Base-by-base conservation (phyloP, 2,797 vertebrate genomes). In the Hipposideros larvatus region DNA sequence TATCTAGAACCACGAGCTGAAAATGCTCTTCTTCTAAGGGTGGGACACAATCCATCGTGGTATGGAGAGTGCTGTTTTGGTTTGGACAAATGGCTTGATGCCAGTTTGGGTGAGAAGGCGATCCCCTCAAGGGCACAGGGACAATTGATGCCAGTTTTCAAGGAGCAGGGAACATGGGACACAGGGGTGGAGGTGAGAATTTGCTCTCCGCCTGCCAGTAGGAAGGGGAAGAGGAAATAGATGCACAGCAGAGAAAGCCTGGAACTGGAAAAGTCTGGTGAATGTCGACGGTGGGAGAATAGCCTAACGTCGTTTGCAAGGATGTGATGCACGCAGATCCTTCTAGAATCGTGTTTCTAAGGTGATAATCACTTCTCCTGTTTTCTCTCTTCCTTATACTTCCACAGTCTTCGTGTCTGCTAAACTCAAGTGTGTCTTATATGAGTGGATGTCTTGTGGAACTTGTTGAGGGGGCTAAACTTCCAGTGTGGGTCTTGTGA, bases 371-470 rank as follows among this genome's bases (percentile, higher is more conserved):
- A 11, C 2, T 22, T 53, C 34, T 80, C 2, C 18, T n/a, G 1
- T 21, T 28, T 34, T 46, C 15, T 63, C 14, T 66, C 18, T 88
- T 63, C 51, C 34, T 31, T 13, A n/a, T 4, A 9, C 51, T 48
- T 46, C 53, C 15, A 21, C 1, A 46, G 1, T n/a, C 11, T 80
- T 34, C 46, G 16, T 11, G 14, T 71, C 51, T 43, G 4, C 31
- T n/a, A 13, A 55, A 18, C 53, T 59, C 34, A 21, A 16, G 15
- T 1, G 22, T 71, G 31, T 46, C 66, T 77, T 51, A 7, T 1
- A 0, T 7, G 26, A 61, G 43, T 59, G 53, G 59, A 22, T 18
- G 0, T 34, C 0, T 37, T n/a, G n/a, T 11, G 5, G 37, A 70
- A n/a, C 7, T 11, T 0, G 26, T 18, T 7, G 3, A 73, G 22